Conservation (phyloP, 2,113 vertebrate genomes). For the Pica pica region DNA sequence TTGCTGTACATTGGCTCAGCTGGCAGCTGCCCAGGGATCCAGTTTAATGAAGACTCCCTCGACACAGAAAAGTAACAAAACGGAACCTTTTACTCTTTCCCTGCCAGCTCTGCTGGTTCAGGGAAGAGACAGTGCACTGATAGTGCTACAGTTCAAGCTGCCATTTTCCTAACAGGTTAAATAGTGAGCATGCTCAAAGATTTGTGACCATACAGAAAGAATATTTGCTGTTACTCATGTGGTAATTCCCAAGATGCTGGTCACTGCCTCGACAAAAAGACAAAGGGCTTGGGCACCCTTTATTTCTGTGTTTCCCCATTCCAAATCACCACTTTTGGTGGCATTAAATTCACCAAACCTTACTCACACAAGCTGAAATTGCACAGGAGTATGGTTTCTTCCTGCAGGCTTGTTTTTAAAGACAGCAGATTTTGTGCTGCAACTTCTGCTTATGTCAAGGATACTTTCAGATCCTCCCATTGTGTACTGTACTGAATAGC, state of each 20-base stretch:
- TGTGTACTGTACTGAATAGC: background rate
- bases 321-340: background rate
- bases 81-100: background rate
- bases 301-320: background rate
- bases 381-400: background rate
- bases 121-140: background rate
- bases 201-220: background rate
- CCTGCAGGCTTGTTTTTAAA: background rate
- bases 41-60: background rate
- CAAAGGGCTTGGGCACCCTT: fast-evolving
- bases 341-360: background rate
- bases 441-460: background rate
- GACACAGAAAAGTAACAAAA: background rate
- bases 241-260: background rate
- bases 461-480: background rate
- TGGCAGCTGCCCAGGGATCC: background rate
- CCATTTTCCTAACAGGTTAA: background rate
- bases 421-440: background rate
- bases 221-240: background rate
- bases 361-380: background rate
- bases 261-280: fast-evolving
- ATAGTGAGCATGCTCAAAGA: background rate
- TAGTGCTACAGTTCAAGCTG: background rate
- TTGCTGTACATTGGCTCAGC: background rate
- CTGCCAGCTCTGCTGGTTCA: background rate